Conservation (phyloP, 2,113 vertebrate species). For the Callocephalon fimbriatum region DNA sequence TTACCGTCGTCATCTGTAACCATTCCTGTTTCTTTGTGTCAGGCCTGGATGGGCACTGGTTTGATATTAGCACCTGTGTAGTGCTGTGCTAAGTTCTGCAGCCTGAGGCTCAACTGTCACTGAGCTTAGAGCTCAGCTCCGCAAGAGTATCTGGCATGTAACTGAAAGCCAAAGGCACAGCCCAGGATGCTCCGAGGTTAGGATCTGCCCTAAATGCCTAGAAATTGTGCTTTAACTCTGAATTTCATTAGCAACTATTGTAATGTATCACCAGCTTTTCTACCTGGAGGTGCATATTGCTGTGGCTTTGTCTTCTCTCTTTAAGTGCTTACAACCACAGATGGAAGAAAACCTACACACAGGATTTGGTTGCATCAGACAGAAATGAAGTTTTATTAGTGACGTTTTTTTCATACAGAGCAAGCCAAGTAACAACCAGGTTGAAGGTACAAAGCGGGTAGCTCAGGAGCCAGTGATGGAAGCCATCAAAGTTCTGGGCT, state of each 20-base stretch:
- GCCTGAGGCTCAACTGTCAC: background rate
- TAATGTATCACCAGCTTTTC: background rate
- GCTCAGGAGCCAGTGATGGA: background rate
- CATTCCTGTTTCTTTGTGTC: background rate
- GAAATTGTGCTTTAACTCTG: background rate
- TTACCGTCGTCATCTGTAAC: background rate
- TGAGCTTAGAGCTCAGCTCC: background rate
- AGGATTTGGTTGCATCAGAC: constrained; percentile 41
- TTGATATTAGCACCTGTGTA: background rate
- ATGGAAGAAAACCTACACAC: background rate
- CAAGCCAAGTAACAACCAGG: background rate
- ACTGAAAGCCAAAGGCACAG: background rate
- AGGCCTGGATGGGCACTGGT: background rate
- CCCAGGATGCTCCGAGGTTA: background rate
- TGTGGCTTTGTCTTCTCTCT: background rate
- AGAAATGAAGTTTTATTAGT: constrained; percentile 62
- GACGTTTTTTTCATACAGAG: background rate
- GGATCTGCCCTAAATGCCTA: background rate
- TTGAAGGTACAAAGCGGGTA: background rate
- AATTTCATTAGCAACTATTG: background rate
- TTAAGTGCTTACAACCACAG: background rate
- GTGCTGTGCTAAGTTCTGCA: background rate
- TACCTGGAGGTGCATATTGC: background rate
- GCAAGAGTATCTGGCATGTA: fast-evolving
- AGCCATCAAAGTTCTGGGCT: background rate